Conservation (phyloP, 35 echinoderm and acorn worm species). For the Diadema setosum region DNA sequence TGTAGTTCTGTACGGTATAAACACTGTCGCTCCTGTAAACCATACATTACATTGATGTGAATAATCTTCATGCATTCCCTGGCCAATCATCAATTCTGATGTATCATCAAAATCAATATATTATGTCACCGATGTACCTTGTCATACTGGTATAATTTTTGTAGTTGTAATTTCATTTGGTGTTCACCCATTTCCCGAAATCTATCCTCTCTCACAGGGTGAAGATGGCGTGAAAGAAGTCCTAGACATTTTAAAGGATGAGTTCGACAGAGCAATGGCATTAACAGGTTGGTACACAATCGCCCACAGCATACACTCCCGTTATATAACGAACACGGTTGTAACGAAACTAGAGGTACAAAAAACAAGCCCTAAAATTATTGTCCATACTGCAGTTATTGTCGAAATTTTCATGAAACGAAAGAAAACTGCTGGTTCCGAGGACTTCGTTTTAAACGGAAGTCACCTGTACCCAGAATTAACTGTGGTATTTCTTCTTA, state of each 20-base stretch:
- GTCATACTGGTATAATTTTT: no score
- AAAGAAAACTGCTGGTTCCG: no score
- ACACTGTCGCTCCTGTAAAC: background rate
- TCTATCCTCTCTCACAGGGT: background rate
- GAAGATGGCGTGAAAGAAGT: constrained; percentile 15
- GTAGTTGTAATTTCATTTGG: background rate
- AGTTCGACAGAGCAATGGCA: constrained; percentile 11
- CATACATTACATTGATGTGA: background rate
- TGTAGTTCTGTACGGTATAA: no score
- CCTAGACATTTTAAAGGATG: background rate
- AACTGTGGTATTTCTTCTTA: no score
- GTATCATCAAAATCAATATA: background rate
- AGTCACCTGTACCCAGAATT: no score
- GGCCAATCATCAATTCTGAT: background rate
- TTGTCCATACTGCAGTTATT: no score
- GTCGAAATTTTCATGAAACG: no score
- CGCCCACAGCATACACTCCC: no score
- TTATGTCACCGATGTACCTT: background rate
- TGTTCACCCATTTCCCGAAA: background rate
- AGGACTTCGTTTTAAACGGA: no score
- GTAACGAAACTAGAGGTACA: no score
- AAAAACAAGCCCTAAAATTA: no score
- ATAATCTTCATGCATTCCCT: background rate
- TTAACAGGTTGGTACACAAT: background rate
- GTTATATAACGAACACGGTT: no score